These are phyloP conservation scores for Onchidella celtica DNA, from an alignment of 2,888 invertebrate species.

Conservation along the genomic window DNA sequence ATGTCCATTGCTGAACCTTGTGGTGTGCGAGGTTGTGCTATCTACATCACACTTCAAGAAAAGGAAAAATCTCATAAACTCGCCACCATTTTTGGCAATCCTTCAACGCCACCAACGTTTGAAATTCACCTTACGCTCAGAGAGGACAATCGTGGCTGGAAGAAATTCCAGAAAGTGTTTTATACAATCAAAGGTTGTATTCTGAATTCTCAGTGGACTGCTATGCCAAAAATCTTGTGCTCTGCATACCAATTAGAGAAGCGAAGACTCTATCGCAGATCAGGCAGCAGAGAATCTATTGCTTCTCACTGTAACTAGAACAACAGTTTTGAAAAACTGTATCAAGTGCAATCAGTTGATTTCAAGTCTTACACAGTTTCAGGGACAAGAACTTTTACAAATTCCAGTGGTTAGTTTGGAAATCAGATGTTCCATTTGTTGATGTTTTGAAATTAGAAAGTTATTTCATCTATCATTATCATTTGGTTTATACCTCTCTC, in stretches of 20 bases:
- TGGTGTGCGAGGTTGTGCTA: slow-evolving; percentile 91
- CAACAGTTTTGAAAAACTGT: too few relatives aligned
- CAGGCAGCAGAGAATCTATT: not conserved
- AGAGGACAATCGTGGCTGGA: slow-evolving; percentile 93
- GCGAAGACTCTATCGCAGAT: slow-evolving; percentile 90
- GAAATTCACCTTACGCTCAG: slow-evolving; percentile 93
- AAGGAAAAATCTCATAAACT: slow-evolving; percentile 83
- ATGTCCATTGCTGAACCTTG: slow-evolving; percentile 94
- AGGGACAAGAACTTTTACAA: too few relatives aligned
- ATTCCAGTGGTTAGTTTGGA: too few relatives aligned
- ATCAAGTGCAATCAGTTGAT: not conserved
- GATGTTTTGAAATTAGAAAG: too few relatives aligned
- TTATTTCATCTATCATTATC: too few relatives aligned
- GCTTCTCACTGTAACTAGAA: slow-evolving; percentile 23
- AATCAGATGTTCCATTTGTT: too few relatives aligned
- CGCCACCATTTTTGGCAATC: slow-evolving; percentile 92
- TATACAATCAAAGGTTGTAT: slow-evolving; percentile 67
- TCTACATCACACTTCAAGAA: slow-evolving; percentile 89
- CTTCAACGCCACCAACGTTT: slow-evolving; percentile 92
- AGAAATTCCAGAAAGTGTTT: slow-evolving; percentile 92
- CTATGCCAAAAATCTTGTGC: slow-evolving; percentile 85
- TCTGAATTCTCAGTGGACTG: slow-evolving; percentile 59
- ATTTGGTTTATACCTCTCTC: too few relatives aligned
- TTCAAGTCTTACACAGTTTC: too few relatives aligned
- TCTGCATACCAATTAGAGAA: slow-evolving; percentile 94